Conservation (phyloP, 1,140 invertebrate species). For the Diabrotica virgifera region DNA sequence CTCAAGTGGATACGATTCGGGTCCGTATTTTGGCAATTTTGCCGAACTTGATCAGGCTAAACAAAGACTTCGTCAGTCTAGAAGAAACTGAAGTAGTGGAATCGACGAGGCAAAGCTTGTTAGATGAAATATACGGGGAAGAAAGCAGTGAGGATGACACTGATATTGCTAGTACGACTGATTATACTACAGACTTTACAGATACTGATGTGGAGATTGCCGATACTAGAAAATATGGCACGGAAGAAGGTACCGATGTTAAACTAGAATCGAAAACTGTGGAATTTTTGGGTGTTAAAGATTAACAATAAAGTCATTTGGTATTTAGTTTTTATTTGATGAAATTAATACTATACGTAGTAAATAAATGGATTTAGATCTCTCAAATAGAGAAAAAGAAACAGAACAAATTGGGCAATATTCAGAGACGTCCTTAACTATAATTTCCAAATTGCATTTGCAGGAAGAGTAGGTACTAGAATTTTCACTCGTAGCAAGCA, state of each 20-base stretch:
- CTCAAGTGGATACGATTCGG: slow-evolving; percentile 38
- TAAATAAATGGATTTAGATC: too few species aligned
- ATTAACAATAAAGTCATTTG: too few species aligned
- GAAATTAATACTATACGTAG: too few species aligned
- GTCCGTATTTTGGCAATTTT: slow-evolving; percentile 49
- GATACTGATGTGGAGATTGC: slow-evolving; percentile 20
- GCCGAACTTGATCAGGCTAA: slow-evolving; percentile 51
- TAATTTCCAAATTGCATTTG: slow-evolving; percentile 31
- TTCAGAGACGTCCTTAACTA: too few species aligned
- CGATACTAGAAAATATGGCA: neutral
- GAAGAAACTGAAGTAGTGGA: slow-evolving; percentile 50
- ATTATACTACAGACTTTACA: slow-evolving; percentile 24
- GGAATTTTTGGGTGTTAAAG: neutral
- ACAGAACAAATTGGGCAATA: too few species aligned
- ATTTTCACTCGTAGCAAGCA: too few species aligned
- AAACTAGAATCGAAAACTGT: neutral
- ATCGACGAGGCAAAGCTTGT: slow-evolving; percentile 29
- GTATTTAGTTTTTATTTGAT: too few species aligned
- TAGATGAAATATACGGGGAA: slow-evolving; percentile 39
- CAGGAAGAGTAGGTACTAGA: neutral
- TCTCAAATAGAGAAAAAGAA: too few species aligned
- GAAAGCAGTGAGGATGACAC: slow-evolving; percentile 39
- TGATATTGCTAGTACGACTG: slow-evolving; percentile 28
- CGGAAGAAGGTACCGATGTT: neutral
- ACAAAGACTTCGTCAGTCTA: slow-evolving; percentile 50